These are phyloP conservation scores for Todus mexicanus DNA, from an alignment of 2,797 vertebrate species.

Conservation along the genomic window DNA sequence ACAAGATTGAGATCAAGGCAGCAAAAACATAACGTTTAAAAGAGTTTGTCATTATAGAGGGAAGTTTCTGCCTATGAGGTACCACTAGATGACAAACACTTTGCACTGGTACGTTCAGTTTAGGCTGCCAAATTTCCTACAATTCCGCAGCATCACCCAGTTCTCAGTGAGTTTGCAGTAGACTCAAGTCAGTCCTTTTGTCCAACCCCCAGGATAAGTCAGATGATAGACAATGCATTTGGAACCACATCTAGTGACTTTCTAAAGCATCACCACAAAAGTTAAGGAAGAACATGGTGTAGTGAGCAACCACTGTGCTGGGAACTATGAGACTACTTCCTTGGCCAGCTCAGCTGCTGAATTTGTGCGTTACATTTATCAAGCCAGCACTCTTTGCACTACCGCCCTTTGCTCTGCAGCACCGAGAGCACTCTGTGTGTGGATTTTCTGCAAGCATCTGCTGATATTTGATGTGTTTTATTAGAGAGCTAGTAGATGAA, in stretches of 20 bases:
- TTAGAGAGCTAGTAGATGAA: not conserved
- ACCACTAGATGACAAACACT: not conserved
- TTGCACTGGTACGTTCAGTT: not conserved
- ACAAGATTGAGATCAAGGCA: not conserved
- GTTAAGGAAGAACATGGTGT: not conserved
- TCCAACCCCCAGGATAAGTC: not conserved
- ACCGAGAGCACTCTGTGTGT: not conserved
- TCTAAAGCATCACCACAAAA: not conserved
- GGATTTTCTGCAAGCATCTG: not conserved
- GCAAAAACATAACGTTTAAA: not conserved
- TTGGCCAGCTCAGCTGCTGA: not conserved
- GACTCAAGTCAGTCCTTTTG: not conserved
- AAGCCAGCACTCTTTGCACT: not conserved
- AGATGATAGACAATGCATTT: not conserved
- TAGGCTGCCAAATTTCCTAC: not conserved
- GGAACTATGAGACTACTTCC: not conserved
- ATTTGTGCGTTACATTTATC: not conserved
- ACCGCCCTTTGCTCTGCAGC: not conserved
- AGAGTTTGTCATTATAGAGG: not conserved
- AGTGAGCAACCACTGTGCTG: rapidly evolving
- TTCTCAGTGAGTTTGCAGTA: not conserved
- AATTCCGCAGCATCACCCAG: not conserved
- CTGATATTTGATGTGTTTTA: not conserved
- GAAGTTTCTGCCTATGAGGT: not conserved
- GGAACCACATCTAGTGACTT: not conserved